Percentiles rank a stretch among this genome's conserved stretches.
Evolutionary conservation across 35 echinoderm and acorn worm genomes (phyloP).

Genomic region (Antedon bifida): DNA sequence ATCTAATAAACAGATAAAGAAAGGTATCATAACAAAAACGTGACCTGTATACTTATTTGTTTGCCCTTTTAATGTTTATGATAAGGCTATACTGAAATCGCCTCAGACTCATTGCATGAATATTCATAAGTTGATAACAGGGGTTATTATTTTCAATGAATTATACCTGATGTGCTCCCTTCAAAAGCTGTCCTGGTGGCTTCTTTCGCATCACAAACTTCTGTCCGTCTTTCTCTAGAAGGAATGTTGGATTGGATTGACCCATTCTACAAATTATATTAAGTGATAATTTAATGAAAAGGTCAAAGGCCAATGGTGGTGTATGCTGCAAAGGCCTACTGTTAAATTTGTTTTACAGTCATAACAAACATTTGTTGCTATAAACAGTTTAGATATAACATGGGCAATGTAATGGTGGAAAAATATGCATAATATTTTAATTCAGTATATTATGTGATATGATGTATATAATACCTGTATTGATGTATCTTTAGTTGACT

Average conservation of each 20-base stretch:
- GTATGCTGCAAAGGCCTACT: too few species aligned
- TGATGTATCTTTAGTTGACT: constrained; percentile 8
- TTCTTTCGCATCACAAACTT: constrained; percentile 94
- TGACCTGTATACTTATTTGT: too few species aligned
- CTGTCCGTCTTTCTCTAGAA: constrained; percentile 71
- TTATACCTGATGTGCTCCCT: constrained; percentile 98
- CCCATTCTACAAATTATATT: constrained; percentile 39
- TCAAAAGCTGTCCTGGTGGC: constrained; percentile 66
- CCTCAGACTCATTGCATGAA: too few species aligned
- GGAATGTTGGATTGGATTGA: constrained; percentile 97
- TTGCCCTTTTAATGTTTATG: too few species aligned
- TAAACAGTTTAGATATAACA: background rate
- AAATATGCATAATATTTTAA: too few species aligned
- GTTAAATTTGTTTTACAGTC: background rate
- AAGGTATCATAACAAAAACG: too few species aligned
- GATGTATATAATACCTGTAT: constrained; percentile 14
- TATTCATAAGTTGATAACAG: too few species aligned
- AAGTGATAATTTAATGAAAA: background rate
- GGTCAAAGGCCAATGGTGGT: background rate
- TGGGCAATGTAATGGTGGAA: too few species aligned
- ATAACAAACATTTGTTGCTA: background rate
- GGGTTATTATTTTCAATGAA: too few species aligned
- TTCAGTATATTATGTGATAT: too few species aligned
- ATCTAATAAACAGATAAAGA: too few species aligned
- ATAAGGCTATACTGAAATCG: too few species aligned